Percentiles rank a stretch among this genome's conserved stretches.
phyloP scores from a whole-genome alignment of 37 sponge, comb jelly and placozoan species.

The Spongia lamella region DNA sequence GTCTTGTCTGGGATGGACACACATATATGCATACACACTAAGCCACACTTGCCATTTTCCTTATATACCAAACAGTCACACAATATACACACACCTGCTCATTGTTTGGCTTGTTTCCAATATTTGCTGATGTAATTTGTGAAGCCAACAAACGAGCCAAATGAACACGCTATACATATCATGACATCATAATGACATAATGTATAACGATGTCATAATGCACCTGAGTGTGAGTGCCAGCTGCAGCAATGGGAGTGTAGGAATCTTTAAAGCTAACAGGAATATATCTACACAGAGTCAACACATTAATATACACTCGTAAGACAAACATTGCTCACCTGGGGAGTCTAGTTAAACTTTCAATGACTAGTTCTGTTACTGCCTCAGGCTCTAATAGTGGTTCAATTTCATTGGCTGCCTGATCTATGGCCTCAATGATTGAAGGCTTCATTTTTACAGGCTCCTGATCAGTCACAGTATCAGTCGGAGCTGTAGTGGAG shows the following conservation, averaged over 20 bases:
- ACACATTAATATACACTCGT: too few relatives aligned
- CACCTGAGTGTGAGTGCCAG: constrained; percentile 74
- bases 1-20: too few relatives aligned
- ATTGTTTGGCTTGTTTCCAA: constrained; percentile 56
- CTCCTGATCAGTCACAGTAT: background rate
- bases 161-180: constrained; percentile 61
- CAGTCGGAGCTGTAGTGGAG: background rate
- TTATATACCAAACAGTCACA: too few relatives aligned
- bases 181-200: background rate
- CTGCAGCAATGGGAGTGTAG: constrained; percentile 90
- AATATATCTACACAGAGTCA: constrained; percentile 18
- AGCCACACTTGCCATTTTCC: too few relatives aligned
- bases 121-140: constrained; percentile 83
- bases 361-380: constrained; percentile 78
- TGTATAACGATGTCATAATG: background rate
- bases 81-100: too few relatives aligned
- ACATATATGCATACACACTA: too few relatives aligned
- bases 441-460: background rate
- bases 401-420: constrained; percentile 1
- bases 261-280: constrained; percentile 74
- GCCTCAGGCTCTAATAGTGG: constrained; percentile 62
- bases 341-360: constrained; percentile 60
- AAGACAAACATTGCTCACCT: too few relatives aligned
- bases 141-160: constrained; percentile 87
- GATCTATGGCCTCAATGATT: background rate